Evolutionary conservation across 2,797 vertebrate genomes (phyloP).

Genomic region (Tympanoctomys barrerae): DNA sequence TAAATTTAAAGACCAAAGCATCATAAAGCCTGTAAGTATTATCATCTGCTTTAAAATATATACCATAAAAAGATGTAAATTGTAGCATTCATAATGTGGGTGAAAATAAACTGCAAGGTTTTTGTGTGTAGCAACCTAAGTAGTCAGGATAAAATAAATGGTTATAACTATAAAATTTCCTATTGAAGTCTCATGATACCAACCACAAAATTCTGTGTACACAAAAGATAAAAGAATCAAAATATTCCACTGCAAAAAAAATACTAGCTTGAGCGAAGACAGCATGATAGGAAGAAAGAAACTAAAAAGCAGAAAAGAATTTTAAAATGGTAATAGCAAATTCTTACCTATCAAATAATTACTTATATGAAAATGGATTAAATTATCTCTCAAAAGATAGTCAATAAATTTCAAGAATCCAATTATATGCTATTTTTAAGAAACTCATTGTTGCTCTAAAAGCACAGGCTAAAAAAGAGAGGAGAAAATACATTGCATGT

Average conservation of each 20-base stretch:
- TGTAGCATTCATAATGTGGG: not conserved
- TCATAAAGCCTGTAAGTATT: not conserved
- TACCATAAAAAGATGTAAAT: not conserved
- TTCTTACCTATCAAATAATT: not conserved
- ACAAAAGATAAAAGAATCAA: not conserved
- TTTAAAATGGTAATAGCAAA: not conserved
- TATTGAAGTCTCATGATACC: not conserved
- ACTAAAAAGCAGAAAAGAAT: not conserved
- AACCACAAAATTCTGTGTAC: not conserved
- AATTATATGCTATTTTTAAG: not conserved
- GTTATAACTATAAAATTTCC: not conserved
- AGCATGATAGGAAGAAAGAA: not conserved
- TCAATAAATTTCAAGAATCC: not conserved
- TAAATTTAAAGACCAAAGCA: not conserved
- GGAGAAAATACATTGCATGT: not conserved
- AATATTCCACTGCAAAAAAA: not conserved
- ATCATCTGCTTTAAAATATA: not conserved
- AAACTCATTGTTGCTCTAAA: not conserved
- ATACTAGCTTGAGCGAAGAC: not conserved
- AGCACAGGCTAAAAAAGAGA: not conserved
- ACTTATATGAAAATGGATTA: not conserved
- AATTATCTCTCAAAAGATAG: not conserved
- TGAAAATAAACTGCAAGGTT: not conserved
- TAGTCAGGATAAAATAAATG: not conserved
- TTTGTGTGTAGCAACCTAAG: not conserved